Conservation (phyloP, 2,888 invertebrate species). For the Platyscelio sp. region DNA sequence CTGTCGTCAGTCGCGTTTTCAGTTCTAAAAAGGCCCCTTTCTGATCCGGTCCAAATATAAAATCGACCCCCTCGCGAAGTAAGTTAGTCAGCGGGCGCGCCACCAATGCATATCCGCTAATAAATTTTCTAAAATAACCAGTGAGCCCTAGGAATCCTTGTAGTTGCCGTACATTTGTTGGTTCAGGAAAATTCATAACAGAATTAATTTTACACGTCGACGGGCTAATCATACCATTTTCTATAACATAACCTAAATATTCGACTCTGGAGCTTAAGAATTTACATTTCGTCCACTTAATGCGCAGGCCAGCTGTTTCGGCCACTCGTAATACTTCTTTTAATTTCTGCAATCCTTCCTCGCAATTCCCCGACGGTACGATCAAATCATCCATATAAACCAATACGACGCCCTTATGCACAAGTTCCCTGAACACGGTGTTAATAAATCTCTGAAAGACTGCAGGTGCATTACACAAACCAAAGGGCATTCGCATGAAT, state of each 20-base stretch:
- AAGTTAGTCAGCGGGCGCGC: constrained; percentile 10
- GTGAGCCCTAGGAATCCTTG: background rate
- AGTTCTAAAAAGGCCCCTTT: background rate
- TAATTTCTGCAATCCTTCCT: background rate
- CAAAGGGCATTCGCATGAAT: constrained; percentile 1
- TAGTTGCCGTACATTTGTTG: background rate
- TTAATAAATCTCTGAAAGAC: background rate
- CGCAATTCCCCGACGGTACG: background rate
- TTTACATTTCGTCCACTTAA: constrained; percentile 3
- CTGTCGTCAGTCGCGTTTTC: background rate
- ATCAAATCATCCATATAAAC: background rate
- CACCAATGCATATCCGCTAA: constrained; percentile 2
- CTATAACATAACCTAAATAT: background rate
- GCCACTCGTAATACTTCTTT: background rate
- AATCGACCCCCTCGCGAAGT: background rate
- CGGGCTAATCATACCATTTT: background rate
- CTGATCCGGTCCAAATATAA: background rate
- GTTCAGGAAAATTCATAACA: background rate
- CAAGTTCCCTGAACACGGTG: background rate
- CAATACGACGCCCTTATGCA: background rate
- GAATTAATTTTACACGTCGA: background rate
- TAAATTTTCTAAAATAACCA: background rate
- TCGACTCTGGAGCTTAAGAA: background rate
- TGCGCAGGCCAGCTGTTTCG: background rate
- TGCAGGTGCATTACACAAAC: background rate